Conservation (phyloP, 1,140 invertebrate species). For the Helicorthomorpha holstii region DNA sequence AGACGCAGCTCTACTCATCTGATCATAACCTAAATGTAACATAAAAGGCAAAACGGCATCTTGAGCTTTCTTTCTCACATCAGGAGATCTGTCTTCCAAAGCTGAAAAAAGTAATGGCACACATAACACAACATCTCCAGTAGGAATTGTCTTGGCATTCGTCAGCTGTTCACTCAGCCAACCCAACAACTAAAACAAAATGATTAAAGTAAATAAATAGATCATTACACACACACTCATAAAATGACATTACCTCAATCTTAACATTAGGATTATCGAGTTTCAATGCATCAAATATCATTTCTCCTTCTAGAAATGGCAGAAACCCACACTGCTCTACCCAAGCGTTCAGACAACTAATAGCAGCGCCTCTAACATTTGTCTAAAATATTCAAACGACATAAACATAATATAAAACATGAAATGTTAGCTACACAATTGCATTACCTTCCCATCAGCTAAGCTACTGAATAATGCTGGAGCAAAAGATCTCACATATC, state of each 20-base stretch:
- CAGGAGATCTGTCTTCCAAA: conserved; percentile 75
- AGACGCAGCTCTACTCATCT: conserved; percentile 55
- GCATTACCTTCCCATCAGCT: conserved; percentile 46
- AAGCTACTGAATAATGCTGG: conserved; percentile 62
- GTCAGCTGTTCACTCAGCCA: conserved; percentile 72
- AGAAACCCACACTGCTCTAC: conserved; percentile 57
- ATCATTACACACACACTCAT: not conserved
- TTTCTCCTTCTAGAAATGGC: conserved; percentile 74
- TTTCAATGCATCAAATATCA: conserved; percentile 68
- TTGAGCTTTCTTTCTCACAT: conserved; percentile 74
- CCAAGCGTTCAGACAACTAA: conserved; percentile 66
- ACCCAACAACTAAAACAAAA: conserved; percentile 37
- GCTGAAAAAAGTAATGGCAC: conserved; percentile 62
- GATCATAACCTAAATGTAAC: conserved; percentile 76
- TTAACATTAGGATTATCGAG: conserved; percentile 63
- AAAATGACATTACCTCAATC: conserved; percentile 32
- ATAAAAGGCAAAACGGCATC: conserved; percentile 81
- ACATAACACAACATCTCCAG: conserved; percentile 55
- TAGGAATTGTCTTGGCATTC: conserved; percentile 30
- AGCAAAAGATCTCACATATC: conserved; percentile 59
- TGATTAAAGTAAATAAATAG: not conserved
- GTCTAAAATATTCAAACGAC: conserved; percentile 30
- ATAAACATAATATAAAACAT: not conserved
- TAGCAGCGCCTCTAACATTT: conserved; percentile 55
- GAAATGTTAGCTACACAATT: not conserved